Base-by-base conservation (phyloP, 2,113 vertebrate genomes). In the Xenopus borealis region DNA sequence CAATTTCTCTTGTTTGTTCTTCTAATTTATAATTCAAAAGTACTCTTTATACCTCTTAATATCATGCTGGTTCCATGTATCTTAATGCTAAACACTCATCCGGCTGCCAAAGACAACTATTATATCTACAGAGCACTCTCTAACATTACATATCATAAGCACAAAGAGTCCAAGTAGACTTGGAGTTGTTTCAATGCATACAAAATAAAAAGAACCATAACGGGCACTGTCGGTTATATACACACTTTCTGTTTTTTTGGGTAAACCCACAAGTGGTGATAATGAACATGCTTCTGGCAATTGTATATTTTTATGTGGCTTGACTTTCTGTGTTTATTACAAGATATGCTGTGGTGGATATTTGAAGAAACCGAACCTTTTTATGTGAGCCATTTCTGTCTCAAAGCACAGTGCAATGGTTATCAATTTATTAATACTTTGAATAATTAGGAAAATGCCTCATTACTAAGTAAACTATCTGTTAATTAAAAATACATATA, bases 141-240 rank as follows among this genome's bases (percentile, higher is more conserved):
- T 75, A 61, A 75, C 55, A 68, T 75, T 75, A 75, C 72, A 75
- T 68, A 68, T 66, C 44, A 9, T 61, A 68, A 68, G 55, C 72
- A 68, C 72, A 68, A 73, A 66, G 47, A 55, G 33, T 62, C 72
- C 65, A 67, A 68, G 72, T 55, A 17, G 53, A 75, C 67, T 68
- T 75, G 72, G 72, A 75, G 40, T 10, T 45, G 50, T 75, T 75
- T 75, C 72, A 75, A 75, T 68, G 59, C 58, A 75, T 62, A 75
- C 72, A 75, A 75, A 75, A 68, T 61, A 68, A 27, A 67, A 10
- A 66, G 66, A 66, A 67, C 27, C 55, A 75, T 75, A 73, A 73
- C 71, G 65, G 46, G 14, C 44, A 75, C 44, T 68, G 57, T 68
- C 20, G 72, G 72, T 75, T 75, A 75, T 45, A 61, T 65, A 20